Conservation (phyloP, 2,113 vertebrate genomes). For the Glareola pratincola region DNA sequence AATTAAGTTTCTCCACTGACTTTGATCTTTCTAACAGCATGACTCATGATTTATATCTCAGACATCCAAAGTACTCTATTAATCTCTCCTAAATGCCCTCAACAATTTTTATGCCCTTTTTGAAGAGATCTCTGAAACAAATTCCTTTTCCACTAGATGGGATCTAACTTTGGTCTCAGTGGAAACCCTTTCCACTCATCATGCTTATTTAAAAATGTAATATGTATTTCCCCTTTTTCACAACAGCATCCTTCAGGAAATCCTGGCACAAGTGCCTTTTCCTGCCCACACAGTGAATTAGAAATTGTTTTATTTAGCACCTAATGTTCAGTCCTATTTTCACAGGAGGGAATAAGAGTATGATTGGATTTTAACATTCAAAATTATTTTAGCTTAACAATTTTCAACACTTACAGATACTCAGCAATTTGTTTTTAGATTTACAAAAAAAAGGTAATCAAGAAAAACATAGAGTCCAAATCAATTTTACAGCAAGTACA, state of each 20-base stretch:
- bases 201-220: neutral
- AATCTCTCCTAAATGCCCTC: neutral
- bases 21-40: conserved; percentile 1
- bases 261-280: rapidly evolving
- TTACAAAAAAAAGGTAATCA: neutral
- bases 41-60: neutral
- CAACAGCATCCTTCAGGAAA: neutral
- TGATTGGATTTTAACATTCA: neutral
- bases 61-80: neutral
- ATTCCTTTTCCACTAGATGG: neutral
- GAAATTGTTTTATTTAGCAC: neutral
- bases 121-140: neutral
- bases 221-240: neutral
- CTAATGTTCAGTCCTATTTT: neutral
- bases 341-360: neutral
- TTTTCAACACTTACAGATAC: neutral
- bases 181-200: neutral
- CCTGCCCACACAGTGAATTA: neutral
- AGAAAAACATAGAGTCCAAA: neutral
- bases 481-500: neutral
- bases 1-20: neutral
- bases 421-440: neutral
- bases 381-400: neutral
- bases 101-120: neutral
- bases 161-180: neutral